Percentiles rank a stretch among this genome's conserved stretches.
Evolutionary conservation across 2,113 vertebrate species (phyloP).

Genomic region (Leucoraja erinaceus): DNA sequence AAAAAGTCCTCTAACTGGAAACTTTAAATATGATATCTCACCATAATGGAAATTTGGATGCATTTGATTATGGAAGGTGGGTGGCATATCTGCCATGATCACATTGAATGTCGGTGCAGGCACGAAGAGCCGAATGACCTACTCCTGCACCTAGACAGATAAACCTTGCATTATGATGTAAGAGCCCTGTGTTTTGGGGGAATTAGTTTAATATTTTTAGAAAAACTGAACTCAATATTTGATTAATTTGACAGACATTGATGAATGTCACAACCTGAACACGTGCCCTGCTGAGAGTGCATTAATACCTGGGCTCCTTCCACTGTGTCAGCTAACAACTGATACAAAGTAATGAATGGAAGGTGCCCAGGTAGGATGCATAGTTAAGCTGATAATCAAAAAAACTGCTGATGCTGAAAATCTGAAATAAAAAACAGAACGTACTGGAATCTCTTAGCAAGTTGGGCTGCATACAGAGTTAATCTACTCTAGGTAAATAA

Average conservation of each 20-base stretch:
- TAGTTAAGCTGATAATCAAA: constrained; percentile 43
- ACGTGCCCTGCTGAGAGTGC: constrained; percentile 64
- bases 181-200: not conserved
- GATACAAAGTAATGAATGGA: constrained; percentile 60
- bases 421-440: too few relatives aligned
- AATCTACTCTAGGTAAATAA: not conserved
- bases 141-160: too few relatives aligned
- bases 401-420: too few relatives aligned
- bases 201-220: not conserved
- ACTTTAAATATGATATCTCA: not conserved
- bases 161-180: not conserved
- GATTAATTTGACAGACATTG: constrained; percentile 50
- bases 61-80: not conserved
- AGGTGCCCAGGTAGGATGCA: constrained; percentile 74
- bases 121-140: too few relatives aligned
- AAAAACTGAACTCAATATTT: not conserved
- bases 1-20: not conserved
- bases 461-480: constrained; percentile 36
- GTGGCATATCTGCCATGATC: too few relatives aligned
- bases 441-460: too few relatives aligned
- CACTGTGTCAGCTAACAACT: constrained; percentile 67
- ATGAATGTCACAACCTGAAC: constrained; percentile 65
- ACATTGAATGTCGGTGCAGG: too few relatives aligned
- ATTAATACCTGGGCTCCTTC: constrained; percentile 76
- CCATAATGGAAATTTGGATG: not conserved